Conservation (phyloP, 2,797 vertebrate genomes). For the Natrix natrix region DNA sequence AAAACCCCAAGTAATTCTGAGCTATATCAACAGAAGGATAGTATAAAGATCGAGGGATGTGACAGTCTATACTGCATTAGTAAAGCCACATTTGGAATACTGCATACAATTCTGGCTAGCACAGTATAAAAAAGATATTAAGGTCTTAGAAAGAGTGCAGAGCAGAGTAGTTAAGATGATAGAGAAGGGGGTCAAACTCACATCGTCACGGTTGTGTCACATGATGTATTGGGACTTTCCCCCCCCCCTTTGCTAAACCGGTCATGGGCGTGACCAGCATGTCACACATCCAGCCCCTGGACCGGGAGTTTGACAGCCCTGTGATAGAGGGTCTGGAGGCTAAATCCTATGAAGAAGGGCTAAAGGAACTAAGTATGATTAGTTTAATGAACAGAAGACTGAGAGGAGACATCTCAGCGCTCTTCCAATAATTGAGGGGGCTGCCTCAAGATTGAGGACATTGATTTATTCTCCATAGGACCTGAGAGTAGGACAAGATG, state of each 20-base stretch:
- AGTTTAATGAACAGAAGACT: not conserved
- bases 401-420: not conserved
- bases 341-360: not conserved
- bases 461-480: not conserved
- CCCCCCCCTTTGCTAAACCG: no score
- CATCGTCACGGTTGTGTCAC: no score
- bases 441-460: not conserved
- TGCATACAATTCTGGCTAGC: not conserved
- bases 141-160: not conserved
- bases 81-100: not conserved
- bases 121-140: not conserved
- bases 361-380: not conserved
- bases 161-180: not conserved
- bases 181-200: not conserved
- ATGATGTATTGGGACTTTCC: no score
- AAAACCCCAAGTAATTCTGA: not conserved
- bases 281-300: no score
- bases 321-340: not conserved
- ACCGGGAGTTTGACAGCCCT: no score
- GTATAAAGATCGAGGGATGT: not conserved
- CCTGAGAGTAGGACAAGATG: not conserved
- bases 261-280: no score
- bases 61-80: not conserved
- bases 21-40: no score
- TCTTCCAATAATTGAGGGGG: not conserved